These are phyloP conservation scores for Cydia splendana DNA, from an alignment of 1,140 invertebrate species.

Conservation along the genomic window DNA sequence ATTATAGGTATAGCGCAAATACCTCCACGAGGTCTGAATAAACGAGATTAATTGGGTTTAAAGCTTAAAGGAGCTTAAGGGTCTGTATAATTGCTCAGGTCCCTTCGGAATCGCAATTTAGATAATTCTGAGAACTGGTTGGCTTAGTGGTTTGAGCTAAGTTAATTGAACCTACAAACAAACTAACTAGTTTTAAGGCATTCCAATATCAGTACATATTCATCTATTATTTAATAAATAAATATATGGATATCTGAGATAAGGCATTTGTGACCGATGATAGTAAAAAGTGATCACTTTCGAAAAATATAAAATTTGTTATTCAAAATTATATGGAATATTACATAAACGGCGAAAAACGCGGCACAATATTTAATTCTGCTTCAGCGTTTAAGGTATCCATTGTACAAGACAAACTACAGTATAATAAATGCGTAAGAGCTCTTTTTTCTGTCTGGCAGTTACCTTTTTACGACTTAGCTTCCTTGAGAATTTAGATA, in stretches of 20 bases:
- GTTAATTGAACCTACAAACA: background rate
- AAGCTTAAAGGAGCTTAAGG: background rate
- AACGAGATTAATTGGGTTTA: background rate
- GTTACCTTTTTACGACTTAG: no score
- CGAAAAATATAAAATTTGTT: background rate
- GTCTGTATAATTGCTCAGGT: background rate
- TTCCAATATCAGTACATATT: background rate
- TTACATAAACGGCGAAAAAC: no score
- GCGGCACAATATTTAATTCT: no score
- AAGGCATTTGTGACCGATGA: background rate
- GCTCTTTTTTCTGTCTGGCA: no score
- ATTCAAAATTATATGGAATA: no score
- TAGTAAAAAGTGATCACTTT: slow-evolving; percentile 4
- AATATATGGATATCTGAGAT: background rate
- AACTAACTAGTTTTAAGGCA: background rate
- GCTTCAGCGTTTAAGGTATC: no score
- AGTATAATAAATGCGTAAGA: no score
- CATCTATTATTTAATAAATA: no score
- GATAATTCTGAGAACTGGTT: background rate
- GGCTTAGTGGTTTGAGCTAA: background rate
- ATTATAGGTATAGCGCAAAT: background rate
- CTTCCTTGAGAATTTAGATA: no score
- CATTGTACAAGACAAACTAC: no score
- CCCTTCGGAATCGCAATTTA: background rate
- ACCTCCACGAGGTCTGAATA: background rate